These are phyloP conservation scores for Cetoscarus ocellatus DNA, from an alignment of 2,797 vertebrate genomes.

Conservation along the genomic window DNA sequence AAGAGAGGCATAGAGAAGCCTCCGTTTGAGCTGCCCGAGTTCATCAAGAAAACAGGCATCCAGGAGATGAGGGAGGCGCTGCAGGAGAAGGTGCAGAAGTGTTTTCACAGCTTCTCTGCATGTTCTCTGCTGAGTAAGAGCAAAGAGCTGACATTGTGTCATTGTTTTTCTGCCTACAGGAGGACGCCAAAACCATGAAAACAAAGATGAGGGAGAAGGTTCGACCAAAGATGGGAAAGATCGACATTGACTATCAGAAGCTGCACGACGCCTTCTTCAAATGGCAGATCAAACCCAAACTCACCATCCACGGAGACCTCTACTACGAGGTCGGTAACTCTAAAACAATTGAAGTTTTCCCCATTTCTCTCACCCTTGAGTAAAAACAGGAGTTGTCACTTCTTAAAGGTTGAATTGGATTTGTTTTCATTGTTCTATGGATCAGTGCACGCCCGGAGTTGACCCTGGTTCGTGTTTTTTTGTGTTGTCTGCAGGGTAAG, in stretches of 20 bases:
- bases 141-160: rapidly evolving
- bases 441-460: not conserved
- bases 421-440: no score
- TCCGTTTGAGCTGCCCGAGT: constrained; percentile 94
- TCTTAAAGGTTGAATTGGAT: not conserved
- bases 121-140: not conserved
- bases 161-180: constrained; percentile 73
- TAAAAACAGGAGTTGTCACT: not conserved
- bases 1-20: constrained; percentile 98
- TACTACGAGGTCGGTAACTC: constrained; percentile 90
- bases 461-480: not conserved
- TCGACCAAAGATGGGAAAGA: constrained; percentile 96
- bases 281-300: constrained; percentile 96
- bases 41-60: constrained; percentile 95
- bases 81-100: constrained; percentile 90
- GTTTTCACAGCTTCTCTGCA: no score
- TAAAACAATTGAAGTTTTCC: not conserved
- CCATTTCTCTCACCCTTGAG: no score
- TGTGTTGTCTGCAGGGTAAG: constrained; percentile 85
- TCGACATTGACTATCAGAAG: constrained; percentile 97
- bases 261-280: constrained; percentile 97
- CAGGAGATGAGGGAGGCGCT: constrained; percentile 98
- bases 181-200: constrained; percentile 97
- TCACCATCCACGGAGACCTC: constrained; percentile 94
- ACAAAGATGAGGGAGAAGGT: constrained; percentile 98